Evolutionary conservation across 1,140 invertebrate genomes (phyloP).

Genomic region (Sarcophaga bullata): DNA sequence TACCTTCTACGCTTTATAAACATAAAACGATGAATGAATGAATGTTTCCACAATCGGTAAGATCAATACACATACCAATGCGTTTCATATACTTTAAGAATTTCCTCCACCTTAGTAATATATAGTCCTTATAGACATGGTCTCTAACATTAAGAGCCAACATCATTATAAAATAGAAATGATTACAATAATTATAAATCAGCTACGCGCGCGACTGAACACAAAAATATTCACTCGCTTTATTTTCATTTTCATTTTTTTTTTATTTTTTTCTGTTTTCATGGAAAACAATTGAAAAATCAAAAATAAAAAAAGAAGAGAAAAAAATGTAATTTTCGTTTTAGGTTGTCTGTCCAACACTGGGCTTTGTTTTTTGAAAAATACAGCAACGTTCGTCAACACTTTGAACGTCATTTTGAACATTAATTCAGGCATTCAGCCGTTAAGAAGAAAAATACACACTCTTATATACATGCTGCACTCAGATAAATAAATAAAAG

Average conservation of each 20-base stretch:
- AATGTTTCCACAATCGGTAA: too few relatives aligned
- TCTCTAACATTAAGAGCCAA: slow-evolving; percentile 1
- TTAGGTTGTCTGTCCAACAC: too few relatives aligned
- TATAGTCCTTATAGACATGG: too few relatives aligned
- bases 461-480: too few relatives aligned
- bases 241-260: too few relatives aligned
- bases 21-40: too few relatives aligned
- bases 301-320: not conserved
- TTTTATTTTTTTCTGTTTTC: not conserved
- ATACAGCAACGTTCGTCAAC: not conserved
- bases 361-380: not conserved
- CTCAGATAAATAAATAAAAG: too few relatives aligned
- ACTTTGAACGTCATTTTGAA: slow-evolving; percentile 9
- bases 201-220: slow-evolving; percentile 13
- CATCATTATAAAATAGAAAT: not conserved
- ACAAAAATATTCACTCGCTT: not conserved
- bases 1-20: too few relatives aligned
- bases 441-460: slow-evolving; percentile 8
- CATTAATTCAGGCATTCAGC: slow-evolving; percentile 26
- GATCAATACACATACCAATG: too few relatives aligned
- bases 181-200: slow-evolving; percentile 22
- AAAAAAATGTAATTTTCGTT: not conserved
- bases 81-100: too few relatives aligned
- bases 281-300: not conserved
- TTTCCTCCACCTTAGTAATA: too few relatives aligned